These are phyloP conservation scores for Apocrypta bakeri DNA, from an alignment of 1,140 invertebrate genomes.

Conservation along the genomic window DNA sequence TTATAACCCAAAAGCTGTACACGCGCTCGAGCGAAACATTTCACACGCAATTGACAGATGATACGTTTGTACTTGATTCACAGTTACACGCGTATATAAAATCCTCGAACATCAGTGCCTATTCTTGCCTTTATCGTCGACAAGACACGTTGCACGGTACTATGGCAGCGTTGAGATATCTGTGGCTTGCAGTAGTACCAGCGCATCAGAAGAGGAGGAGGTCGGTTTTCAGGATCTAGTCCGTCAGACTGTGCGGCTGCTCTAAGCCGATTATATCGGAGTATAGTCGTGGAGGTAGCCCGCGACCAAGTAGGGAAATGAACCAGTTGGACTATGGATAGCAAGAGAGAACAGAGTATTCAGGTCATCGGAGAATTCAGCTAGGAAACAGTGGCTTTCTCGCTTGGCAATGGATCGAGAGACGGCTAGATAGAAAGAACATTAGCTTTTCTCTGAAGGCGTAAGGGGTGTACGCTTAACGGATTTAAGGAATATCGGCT, in stretches of 20 bases:
- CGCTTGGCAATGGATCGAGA: too few species aligned
- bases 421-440: too few species aligned
- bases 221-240: constrained; percentile 55
- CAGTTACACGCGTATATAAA: too few species aligned
- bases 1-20: background rate
- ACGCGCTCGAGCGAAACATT: background rate
- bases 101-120: too few species aligned
- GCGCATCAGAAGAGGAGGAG: constrained; percentile 17
- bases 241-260: constrained; percentile 37
- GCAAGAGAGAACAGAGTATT: background rate
- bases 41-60: background rate
- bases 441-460: too few species aligned
- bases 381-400: too few species aligned
- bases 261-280: constrained; percentile 59
- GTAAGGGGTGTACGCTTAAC: too few species aligned
- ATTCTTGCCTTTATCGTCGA: too few species aligned
- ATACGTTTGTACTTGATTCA: constrained; percentile 11
- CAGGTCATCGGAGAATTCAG: constrained; percentile 52
- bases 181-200: constrained; percentile 28
- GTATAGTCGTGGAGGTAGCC: too few species aligned
- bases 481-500: too few species aligned
- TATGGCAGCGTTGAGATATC: background rate
- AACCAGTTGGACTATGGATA: background rate
- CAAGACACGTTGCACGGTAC: background rate
- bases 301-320: background rate